phyloP scores from a whole-genome alignment of 2,888 invertebrate genomes.

The Synanthedon vespiformis region DNA sequence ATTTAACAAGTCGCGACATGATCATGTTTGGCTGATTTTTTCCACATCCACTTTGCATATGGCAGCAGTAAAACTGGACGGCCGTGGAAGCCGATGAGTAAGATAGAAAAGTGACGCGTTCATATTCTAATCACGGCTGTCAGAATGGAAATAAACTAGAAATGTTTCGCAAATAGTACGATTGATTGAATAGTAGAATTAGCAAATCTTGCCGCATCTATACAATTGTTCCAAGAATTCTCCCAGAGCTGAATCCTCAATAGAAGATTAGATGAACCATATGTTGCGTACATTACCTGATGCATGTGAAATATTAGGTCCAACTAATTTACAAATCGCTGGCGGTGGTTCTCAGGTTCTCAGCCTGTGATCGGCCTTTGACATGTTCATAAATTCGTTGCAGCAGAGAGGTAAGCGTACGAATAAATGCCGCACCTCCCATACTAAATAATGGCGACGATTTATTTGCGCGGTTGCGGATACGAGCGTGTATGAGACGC shows the following conservation, averaged over 20 bases:
- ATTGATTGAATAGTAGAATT: too few relatives aligned
- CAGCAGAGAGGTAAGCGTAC: conserved; percentile 33
- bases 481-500: conserved; percentile 40
- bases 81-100: conserved; percentile 36
- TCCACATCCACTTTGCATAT: conserved; percentile 45
- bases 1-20: conserved; percentile 53
- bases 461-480: conserved; percentile 53
- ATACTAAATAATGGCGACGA: conserved; percentile 56
- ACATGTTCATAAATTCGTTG: conserved; percentile 49
- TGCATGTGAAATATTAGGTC: conserved; percentile 5
- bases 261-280: conserved; percentile 5
- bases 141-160: conserved; percentile 29
- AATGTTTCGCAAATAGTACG: conserved; percentile 18
- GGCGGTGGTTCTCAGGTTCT: conserved; percentile 46
- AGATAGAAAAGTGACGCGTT: conserved; percentile 33
- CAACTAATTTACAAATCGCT: conserved; percentile 20
- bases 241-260: conserved; percentile 10
- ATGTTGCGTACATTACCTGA: not conserved
- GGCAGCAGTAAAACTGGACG: conserved; percentile 35
- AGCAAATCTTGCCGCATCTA: conserved; percentile 5
- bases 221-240: conserved; percentile 10
- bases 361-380: conserved; percentile 48
- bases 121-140: conserved; percentile 29
- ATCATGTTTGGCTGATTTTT: conserved; percentile 25
- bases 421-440: conserved; percentile 41